Conservation (phyloP, 2,888 invertebrate species). For the Malthinus seriepunctatus region DNA sequence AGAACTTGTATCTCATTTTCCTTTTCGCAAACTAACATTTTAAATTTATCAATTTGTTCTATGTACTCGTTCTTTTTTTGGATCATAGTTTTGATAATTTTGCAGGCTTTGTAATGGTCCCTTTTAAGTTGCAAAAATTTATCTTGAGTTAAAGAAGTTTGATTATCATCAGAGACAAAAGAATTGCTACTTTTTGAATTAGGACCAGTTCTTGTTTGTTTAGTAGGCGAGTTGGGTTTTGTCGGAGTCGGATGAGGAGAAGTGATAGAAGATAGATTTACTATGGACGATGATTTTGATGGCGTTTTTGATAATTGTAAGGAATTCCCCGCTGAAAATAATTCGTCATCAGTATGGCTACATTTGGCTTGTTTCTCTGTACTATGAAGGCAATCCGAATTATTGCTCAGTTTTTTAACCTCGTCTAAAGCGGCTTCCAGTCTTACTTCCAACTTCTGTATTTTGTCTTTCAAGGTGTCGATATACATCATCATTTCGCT, state of each 20-base stretch:
- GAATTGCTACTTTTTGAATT: neutral
- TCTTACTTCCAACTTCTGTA: slow-evolving; percentile 45
- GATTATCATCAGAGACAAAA: slow-evolving; percentile 4
- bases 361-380: slow-evolving; percentile 12
- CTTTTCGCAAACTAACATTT: slow-evolving; percentile 43
- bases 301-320: slow-evolving; percentile 45
- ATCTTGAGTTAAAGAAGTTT: slow-evolving; percentile 26
- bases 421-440: slow-evolving; percentile 46
- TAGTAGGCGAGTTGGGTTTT: neutral
- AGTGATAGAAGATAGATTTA: neutral
- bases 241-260: neutral
- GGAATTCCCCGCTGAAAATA: slow-evolving; percentile 51
- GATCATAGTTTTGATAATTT: slow-evolving; percentile 52
- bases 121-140: slow-evolving; percentile 36
- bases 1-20: slow-evolving; percentile 42
- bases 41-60: slow-evolving; percentile 47
- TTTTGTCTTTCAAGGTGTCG: slow-evolving; percentile 42
- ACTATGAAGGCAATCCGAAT: slow-evolving; percentile 11
- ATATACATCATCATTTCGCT: slow-evolving; percentile 55
- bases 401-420: slow-evolving; percentile 45
- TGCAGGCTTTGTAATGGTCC: slow-evolving; percentile 52
- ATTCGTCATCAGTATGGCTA: slow-evolving; percentile 46
- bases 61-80: slow-evolving; percentile 45
- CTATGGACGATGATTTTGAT: slow-evolving; percentile 6
- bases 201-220: neutral